phyloP scores from a whole-genome alignment of 2,113 vertebrate genomes.

The Galemys pyrenaicus region DNA sequence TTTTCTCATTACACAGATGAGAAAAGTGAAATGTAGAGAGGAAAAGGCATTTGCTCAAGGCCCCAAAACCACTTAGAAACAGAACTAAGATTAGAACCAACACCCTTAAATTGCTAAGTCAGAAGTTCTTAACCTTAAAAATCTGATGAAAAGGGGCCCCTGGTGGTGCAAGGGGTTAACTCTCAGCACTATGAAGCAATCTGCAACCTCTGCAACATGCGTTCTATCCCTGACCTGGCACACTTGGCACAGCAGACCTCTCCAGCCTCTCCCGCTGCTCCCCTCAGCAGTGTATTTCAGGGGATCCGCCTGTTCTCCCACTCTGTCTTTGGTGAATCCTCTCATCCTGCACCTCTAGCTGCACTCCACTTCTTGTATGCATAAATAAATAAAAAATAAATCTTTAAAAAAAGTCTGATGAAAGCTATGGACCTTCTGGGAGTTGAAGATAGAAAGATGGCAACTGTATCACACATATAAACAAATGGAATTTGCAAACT shows the following conservation, averaged over 20 bases:
- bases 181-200: no score
- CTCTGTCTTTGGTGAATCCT: no score
- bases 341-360: no score
- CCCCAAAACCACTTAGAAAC: neutral
- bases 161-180: no score
- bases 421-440: neutral
- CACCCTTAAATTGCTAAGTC: neutral
- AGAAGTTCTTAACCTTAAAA: neutral
- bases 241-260: no score
- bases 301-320: no score
- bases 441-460: neutral
- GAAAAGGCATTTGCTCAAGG: neutral
- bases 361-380: no score
- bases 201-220: no score
- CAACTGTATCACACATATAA: neutral
- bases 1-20: slow-evolving; percentile 6
- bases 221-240: no score
- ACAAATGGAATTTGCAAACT: neutral
- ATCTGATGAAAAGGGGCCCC: neutral
- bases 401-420: neutral
- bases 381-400: no score
- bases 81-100: neutral
- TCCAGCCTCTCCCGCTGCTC: no score
- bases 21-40: neutral
- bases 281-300: no score